Percentiles rank a stretch among this genome's conserved stretches.
These are phyloP conservation scores for Apeltes quadracus DNA, from an alignment of 2,113 vertebrate species.

Conservation along the genomic window DNA sequence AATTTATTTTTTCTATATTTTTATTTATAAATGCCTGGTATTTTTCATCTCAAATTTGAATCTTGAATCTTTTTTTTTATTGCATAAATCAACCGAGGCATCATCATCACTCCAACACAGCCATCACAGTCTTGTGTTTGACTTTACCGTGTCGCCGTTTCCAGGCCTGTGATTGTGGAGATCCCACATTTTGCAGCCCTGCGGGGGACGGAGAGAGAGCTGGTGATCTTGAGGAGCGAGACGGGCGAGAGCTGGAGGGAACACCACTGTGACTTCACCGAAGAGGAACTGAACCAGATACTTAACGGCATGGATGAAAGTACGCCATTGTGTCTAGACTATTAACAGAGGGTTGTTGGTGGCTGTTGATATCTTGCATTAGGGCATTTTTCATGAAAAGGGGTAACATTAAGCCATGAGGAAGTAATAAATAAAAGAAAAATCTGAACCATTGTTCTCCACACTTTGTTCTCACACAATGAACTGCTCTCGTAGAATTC, in stretches of 20 bases:
- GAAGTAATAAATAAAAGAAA: neutral
- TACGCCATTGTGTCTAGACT: conserved; percentile 64
- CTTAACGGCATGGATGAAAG: conserved; percentile 99
- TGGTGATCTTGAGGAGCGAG: conserved; percentile 97
- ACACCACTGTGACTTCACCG: conserved; percentile 95
- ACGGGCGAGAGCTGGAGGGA: conserved; percentile 98
- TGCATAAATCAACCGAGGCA: conserved; percentile 19
- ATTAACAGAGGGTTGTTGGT: neutral
- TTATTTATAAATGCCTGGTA: too few species aligned
- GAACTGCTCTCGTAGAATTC: neutral
- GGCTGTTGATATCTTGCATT: neutral
- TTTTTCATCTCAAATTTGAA: conserved; percentile 8
- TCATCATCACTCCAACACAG: conserved; percentile 1
- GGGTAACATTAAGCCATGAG: neutral
- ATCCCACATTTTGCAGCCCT: conserved; percentile 98
- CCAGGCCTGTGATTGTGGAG: conserved; percentile 98
- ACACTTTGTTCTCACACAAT: neutral
- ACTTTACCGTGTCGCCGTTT: conserved; percentile 37
- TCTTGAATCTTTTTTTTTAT: neutral
- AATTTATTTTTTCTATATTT: conserved; percentile 22
- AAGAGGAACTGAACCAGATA: conserved; percentile 96
- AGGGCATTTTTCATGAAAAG: neutral
- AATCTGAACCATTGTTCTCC: neutral
- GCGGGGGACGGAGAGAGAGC: conserved; percentile 93
- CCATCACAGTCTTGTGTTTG: neutral